These are phyloP conservation scores for Muscidifurax raptorellus DNA, from an alignment of 1,140 invertebrate genomes.

Conservation along the genomic window DNA sequence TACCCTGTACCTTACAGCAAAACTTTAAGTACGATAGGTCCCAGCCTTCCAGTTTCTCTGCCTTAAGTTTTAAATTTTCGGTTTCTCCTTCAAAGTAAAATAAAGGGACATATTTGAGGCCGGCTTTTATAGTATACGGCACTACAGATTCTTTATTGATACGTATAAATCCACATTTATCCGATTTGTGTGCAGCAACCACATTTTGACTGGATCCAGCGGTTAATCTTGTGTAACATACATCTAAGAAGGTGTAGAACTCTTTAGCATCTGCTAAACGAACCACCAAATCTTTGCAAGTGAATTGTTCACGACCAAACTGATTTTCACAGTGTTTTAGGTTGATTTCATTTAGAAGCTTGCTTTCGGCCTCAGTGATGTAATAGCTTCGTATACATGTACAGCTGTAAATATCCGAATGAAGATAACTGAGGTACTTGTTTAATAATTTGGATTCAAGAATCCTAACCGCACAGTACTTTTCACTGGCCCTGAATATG, in stretches of 20 bases:
- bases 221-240: constrained; percentile 89
- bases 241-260: constrained; percentile 93
- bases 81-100: constrained; percentile 96
- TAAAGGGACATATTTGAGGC: constrained; percentile 92
- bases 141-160: constrained; percentile 96
- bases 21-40: constrained; percentile 94
- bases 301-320: constrained; percentile 93
- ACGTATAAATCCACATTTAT: constrained; percentile 94
- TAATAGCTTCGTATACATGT: constrained; percentile 95
- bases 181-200: constrained; percentile 74
- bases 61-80: constrained; percentile 90
- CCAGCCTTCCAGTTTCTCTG: constrained; percentile 91
- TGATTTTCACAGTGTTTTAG: constrained; percentile 92
- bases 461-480: constrained; percentile 93
- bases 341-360: constrained; percentile 95
- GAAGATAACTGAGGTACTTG: constrained; percentile 88
- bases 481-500: constrained; percentile 88
- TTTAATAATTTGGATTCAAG: constrained; percentile 91
- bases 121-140: constrained; percentile 90
- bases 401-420: constrained; percentile 90
- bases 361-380: constrained; percentile 92
- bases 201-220: constrained; percentile 78
- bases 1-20: constrained; percentile 95
- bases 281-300: constrained; percentile 92
- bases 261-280: constrained; percentile 89